A percentile compares a stretch with the other conserved stretches of the same genome.
phyloP scores from a whole-genome alignment of 1,140 invertebrate genomes.

The Trichonephila clavipes region DNA sequence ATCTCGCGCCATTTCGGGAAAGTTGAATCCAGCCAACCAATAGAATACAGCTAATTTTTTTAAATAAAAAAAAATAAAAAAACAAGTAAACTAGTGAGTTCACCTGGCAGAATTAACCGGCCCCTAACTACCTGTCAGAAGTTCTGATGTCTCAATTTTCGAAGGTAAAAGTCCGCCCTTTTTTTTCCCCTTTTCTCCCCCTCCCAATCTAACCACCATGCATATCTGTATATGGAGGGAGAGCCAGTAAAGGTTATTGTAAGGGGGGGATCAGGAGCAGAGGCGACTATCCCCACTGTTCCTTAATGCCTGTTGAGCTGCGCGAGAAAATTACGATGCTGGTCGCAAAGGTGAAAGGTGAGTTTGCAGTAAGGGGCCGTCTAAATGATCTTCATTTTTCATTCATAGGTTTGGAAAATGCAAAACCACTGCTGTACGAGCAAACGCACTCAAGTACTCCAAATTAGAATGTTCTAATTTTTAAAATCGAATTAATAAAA shows the following conservation, averaged over 20 bases:
- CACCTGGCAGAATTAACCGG: slow-evolving; percentile 35
- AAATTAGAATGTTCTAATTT: no score
- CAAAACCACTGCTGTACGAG: no score
- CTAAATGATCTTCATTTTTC: not conserved
- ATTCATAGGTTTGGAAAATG: not conserved
- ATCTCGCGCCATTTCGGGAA: not conserved
- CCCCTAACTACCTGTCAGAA: slow-evolving; percentile 67
- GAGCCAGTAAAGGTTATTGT: slow-evolving; percentile 6
- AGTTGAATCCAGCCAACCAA: not conserved
- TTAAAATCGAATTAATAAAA: no score
- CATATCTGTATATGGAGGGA: slow-evolving; percentile 18
- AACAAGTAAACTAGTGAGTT: slow-evolving; percentile 10
- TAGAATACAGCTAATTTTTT: slow-evolving; percentile 25
- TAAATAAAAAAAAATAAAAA: not conserved
- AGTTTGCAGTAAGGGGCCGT: not conserved
- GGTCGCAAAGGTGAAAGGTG: slow-evolving; percentile 12
- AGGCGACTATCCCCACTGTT: not conserved
- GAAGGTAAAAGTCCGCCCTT: not conserved
- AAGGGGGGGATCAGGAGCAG: not conserved
- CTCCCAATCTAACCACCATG: not conserved
- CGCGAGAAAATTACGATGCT: slow-evolving; percentile 64
- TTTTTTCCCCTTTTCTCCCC: not conserved
- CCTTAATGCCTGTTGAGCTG: not conserved
- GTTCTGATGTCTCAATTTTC: slow-evolving; percentile 66
- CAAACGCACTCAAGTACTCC: no score